A percentile compares a stretch with the other conserved stretches of the same genome.
Evolutionary conservation across 2,888 invertebrate species (phyloP).

Genomic region (Strigamia transsilvanica): DNA sequence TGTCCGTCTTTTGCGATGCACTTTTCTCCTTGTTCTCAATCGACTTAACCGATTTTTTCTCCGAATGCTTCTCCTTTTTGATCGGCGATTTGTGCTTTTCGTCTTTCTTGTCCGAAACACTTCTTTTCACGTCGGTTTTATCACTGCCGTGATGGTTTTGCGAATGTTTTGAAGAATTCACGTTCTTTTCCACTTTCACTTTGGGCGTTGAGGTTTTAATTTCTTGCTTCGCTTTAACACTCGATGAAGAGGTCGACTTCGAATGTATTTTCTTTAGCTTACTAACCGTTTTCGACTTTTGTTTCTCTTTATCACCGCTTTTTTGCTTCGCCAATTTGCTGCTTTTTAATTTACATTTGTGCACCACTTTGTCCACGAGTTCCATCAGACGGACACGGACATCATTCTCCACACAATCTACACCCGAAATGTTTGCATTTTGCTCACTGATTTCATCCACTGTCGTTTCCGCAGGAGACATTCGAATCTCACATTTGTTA

Average conservation of each 20-base stretch:
- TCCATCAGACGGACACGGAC: neutral
- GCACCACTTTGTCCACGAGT: neutral
- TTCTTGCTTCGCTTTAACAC: neutral
- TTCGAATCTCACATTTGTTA: neutral
- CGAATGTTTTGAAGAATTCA: neutral
- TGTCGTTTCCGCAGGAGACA: neutral
- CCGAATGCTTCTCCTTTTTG: neutral
- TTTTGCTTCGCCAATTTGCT: neutral
- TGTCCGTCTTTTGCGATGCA: neutral
- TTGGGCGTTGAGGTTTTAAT: neutral
- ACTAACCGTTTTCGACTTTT: neutral
- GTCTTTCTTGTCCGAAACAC: neutral
- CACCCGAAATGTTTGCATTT: neutral
- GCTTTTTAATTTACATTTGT: neutral
- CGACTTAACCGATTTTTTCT: neutral
- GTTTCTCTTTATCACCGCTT: neutral
- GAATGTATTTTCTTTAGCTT: conserved; percentile 1
- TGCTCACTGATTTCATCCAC: neutral
- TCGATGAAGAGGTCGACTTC: neutral
- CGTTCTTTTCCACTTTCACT: neutral
- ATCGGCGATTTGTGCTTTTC: neutral
- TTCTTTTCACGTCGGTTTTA: neutral
- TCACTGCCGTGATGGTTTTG: neutral
- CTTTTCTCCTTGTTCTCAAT: neutral
- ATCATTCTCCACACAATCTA: neutral